These are phyloP conservation scores for Chrysotoxum bicinctum DNA, from an alignment of 2,888 invertebrate genomes.

Conservation along the genomic window DNA sequence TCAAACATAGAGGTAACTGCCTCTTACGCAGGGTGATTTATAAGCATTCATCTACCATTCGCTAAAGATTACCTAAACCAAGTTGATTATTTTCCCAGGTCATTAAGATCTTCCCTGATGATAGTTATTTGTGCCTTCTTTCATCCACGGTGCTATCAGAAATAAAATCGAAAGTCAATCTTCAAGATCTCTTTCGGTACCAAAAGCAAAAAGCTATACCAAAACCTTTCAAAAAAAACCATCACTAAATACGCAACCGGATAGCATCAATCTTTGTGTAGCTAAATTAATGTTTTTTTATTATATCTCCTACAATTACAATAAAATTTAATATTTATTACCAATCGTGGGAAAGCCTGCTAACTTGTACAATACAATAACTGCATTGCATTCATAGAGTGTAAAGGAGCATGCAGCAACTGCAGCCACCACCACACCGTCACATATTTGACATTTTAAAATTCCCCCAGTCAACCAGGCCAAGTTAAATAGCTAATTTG, in stretches of 20 bases:
- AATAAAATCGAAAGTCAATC: neutral
- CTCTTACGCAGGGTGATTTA: too few relatives aligned
- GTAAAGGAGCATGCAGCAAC: neutral
- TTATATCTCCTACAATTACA: slow-evolving; percentile 39
- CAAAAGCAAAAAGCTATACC: neutral
- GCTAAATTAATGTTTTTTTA: neutral
- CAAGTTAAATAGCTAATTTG: slow-evolving; percentile 63
- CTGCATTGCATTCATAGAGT: neutral
- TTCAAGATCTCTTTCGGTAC: neutral
- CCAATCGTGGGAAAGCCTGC: slow-evolving; percentile 52
- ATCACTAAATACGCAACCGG: slow-evolving; percentile 22
- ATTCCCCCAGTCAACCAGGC: slow-evolving; percentile 34
- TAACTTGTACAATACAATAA: slow-evolving; percentile 11
- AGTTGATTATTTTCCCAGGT: neutral
- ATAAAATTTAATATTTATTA: slow-evolving; percentile 52
- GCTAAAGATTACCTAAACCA: neutral
- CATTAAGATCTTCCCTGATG: neutral
- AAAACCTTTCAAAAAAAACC: slow-evolving; percentile 14
- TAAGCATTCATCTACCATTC: neutral
- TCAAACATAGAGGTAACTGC: too few relatives aligned
- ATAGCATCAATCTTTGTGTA: slow-evolving; percentile 46
- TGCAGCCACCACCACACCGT: neutral
- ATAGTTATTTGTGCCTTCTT: neutral
- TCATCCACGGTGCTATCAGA: neutral
- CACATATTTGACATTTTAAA: slow-evolving; percentile 47